Percentiles rank a stretch among this genome's conserved stretches.
These are phyloP conservation scores for Popillia japonica DNA, from an alignment of 1,140 invertebrate genomes.

Conservation along the genomic window DNA sequence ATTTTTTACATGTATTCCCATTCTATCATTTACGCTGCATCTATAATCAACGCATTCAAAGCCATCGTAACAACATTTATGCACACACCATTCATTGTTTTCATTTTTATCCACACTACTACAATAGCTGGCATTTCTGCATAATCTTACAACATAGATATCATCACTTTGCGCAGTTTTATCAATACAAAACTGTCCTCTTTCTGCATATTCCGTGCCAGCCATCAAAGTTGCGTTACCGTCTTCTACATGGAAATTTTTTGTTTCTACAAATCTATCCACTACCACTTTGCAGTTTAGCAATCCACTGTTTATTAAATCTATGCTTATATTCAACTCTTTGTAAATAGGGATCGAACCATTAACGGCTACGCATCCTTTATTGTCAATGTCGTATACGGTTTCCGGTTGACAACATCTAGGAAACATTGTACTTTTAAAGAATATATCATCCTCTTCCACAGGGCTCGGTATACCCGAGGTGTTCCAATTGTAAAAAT, in stretches of 20 bases:
- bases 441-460: not conserved
- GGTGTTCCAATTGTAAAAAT: not conserved
- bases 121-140: not conserved
- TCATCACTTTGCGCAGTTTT: not conserved
- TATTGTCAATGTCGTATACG: not conserved
- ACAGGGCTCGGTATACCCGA: not conserved
- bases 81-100: not conserved
- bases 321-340: not conserved
- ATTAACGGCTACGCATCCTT: not conserved
- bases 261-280: too few relatives aligned
- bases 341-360: not conserved
- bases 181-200: not conserved
- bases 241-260: not conserved
- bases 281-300: not conserved
- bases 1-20: not conserved
- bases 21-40: not conserved
- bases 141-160: too few relatives aligned
- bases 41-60: not conserved
- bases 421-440: not conserved
- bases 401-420: not conserved
- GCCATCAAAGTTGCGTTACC: not conserved
- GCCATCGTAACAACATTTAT: slow-evolving; percentile 3
- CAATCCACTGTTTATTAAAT: not conserved
- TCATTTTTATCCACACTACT: not conserved
- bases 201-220: not conserved